Base-by-base conservation (phyloP, 2,888 invertebrate genomes). In the Elmis aenea region DNA sequence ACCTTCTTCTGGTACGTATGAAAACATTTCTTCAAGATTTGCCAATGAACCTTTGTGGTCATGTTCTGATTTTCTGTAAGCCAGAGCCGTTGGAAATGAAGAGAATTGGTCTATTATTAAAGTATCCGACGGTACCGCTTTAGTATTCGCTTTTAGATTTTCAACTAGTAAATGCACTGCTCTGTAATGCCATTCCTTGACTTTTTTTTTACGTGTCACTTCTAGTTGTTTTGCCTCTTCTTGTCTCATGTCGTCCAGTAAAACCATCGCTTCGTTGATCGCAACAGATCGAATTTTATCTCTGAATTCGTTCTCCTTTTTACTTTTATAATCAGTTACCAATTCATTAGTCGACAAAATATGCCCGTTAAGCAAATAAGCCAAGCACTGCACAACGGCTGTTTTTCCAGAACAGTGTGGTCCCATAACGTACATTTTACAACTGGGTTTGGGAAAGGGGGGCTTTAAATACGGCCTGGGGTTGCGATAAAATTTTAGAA, bases 341-440 rank as follows among this genome's bases (percentile, higher is more conserved):
- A 66, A 38, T 33, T 66, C 53, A 2, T 45, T 41, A 33, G 67
- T 71, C 47, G 64, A 58, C 26, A 77, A 62, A 20, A 78, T 61
- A 16, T 65, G 62, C 1, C 70, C 67, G 42, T 73, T 67, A 46
- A 77, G 73, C 31, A 74, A 42, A 58, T 72, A 72, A 1, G 73
- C 72, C 8, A 82, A 61, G 48, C 75, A 72, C 38, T 71, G 59
- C 1, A 79, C 66, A 18, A 80, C 57, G 49, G 74, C 69, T 2
- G 75, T 71, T 67, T 79, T 81, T 1, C 81, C 82, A 8, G 76
- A 72, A 27, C 62, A 66, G 45, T 67, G 70, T 3, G 81, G 78
- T 2, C 83, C 83, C 33, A 75, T 65, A 22, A 83, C 67, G 28
- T 75, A 73, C 21, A 80, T 61, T 58, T 75, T 74, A 50, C 79